Conservation (phyloP, 2,113 vertebrate species). For the Semnornis frantzii region DNA sequence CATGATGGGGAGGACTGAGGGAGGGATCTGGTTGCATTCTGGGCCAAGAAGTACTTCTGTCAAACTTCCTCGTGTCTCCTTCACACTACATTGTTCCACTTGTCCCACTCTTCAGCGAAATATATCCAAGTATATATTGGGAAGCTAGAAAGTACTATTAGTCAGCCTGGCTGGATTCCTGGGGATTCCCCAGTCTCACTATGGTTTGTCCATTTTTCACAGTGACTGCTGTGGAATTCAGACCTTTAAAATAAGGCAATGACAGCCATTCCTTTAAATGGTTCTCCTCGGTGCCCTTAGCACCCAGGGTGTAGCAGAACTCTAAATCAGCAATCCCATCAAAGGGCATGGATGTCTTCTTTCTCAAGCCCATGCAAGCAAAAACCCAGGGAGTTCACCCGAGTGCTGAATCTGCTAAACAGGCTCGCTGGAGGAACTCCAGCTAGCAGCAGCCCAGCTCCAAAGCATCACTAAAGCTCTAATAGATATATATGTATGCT, state of each 20-base stretch:
- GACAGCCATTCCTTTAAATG: not conserved
- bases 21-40: not conserved
- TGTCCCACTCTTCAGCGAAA: not conserved
- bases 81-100: not conserved
- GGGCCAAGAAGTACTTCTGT: not conserved
- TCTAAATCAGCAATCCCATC: not conserved
- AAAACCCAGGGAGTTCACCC: not conserved
- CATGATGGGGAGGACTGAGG: fast-evolving
- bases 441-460: not conserved
- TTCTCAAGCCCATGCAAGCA: not conserved
- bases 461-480: not conserved
- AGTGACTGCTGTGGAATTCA: not conserved
- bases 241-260: not conserved
- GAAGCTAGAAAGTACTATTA: not conserved
- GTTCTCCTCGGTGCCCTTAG: not conserved
- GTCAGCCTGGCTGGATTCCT: not conserved
- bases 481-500: not conserved
- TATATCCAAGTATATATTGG: not conserved
- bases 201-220: not conserved
- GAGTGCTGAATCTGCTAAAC: not conserved
- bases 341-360: not conserved
- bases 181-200: not conserved
- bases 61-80: not conserved
- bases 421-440: not conserved
- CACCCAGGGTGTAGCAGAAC: not conserved